Base-by-base conservation (phyloP, 2,797 vertebrate species). In the Sebastes jordani region DNA sequence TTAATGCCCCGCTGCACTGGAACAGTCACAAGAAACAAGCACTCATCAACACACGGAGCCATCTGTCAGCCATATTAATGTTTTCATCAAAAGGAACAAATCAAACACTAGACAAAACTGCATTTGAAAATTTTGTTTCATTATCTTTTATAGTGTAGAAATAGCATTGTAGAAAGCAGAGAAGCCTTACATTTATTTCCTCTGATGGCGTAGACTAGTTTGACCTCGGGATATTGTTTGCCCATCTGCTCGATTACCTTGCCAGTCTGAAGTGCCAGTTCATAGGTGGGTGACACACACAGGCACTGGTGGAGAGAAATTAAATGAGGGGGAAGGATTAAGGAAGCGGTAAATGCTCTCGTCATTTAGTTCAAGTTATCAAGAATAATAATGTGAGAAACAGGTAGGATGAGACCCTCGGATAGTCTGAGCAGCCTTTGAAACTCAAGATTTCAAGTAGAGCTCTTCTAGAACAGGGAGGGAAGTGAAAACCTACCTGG, bases 241-340 rank as follows among this genome's bases (percentile, higher is more conserved):
- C 98, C 98, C 98, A 99, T 99, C 95, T 99, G 98, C 83, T 99
- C 98, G 9, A 99, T 99, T 78, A 99, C 98, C 90, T 98, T 99
- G 14, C 98, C 98, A 0, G 98, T 99, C 90, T 99, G 98, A 84
- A 99, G 97, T 1, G 98, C 98, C 80, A 99, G 95, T 89, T 99
- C 98, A 0, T 99, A 99, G 0, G 98, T 99, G 36, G 98, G 98
- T 23, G 98, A 99, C 70, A 99, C 97, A 92, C 98, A 99, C 82
- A 99, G 93, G 91, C 97, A 98, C 98, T 99, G 82, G 58, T 5
- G 8, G 64, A 69, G 1, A 81, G 6, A 27, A 73, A 62, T 16
- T 0, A 7, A 27, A 36, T 11, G 3, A 1, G 8, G 8, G 22
- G 11, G 2, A 38, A 38, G 9, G 4, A 38, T 55, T 30, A 30